Conservation (phyloP, 2,888 invertebrate genomes). For the Eucriotettix oculatus region DNA sequence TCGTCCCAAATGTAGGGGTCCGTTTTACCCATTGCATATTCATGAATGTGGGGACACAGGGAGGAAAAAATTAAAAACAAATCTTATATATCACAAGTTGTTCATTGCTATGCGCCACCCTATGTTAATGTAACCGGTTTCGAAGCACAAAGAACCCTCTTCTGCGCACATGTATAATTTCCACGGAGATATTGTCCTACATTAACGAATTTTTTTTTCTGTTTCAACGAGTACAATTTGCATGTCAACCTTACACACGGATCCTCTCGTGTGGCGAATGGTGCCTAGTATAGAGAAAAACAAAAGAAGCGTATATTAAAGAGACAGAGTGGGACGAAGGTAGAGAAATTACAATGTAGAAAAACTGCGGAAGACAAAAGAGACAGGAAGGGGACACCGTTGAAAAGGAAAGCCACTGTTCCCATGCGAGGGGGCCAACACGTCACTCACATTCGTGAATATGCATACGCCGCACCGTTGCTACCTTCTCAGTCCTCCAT, state of each 20-base stretch:
- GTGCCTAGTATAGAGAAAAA: not conserved
- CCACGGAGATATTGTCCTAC: not conserved
- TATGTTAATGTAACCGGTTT: not conserved
- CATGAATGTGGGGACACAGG: not conserved
- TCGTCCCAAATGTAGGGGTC: not conserved
- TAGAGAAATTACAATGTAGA: not conserved
- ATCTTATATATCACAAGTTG: not conserved
- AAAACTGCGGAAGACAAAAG: too few relatives aligned
- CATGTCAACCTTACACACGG: not conserved
- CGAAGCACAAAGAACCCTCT: too few relatives aligned
- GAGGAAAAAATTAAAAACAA: not conserved
- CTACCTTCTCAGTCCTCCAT: too few relatives aligned
- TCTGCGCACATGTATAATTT: not conserved
- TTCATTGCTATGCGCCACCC: not conserved
- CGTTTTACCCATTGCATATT: not conserved
- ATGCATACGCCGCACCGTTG: too few relatives aligned
- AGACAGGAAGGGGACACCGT: too few relatives aligned
- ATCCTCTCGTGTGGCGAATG: not conserved
- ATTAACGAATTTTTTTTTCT: not conserved
- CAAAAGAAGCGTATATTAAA: not conserved
- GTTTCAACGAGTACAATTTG: not conserved
- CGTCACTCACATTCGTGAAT: too few relatives aligned
- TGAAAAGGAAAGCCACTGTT: too few relatives aligned
- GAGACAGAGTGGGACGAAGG: not conserved
- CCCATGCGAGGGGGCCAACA: too few relatives aligned